A percentile compares a stretch with the other conserved stretches of the same genome.
Evolutionary conservation across 2,113 vertebrate genomes (phyloP).

Genomic region (Raja brachyura): DNA sequence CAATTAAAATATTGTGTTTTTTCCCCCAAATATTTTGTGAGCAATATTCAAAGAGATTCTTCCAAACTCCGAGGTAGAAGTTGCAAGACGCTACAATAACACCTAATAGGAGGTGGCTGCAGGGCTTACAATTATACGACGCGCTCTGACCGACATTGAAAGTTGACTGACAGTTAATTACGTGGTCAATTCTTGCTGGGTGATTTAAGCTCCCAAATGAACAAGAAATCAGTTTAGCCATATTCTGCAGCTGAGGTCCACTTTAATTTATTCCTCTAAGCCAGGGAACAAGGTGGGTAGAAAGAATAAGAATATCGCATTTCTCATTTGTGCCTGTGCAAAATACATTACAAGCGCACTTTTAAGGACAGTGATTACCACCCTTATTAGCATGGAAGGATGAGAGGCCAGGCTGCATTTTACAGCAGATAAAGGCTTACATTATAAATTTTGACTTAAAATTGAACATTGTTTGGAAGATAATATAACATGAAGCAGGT

Average conservation of each 20-base stretch:
- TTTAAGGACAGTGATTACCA: constrained; percentile 25
- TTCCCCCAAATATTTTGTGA: not conserved
- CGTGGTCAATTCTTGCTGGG: constrained; percentile 60
- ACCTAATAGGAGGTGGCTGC: constrained; percentile 44
- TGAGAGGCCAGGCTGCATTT: not conserved
- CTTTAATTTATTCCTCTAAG: constrained; percentile 89
- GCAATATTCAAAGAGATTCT: constrained; percentile 41
- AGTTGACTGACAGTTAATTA: constrained; percentile 76
- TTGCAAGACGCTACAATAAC: constrained; percentile 42
- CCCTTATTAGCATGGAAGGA: constrained; percentile 17
- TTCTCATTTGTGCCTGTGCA: constrained; percentile 52
- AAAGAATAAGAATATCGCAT: constrained; percentile 70
- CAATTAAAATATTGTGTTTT: not conserved
- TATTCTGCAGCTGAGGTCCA: constrained; percentile 71
- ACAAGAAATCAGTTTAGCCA: constrained; percentile 83
- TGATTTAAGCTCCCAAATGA: constrained; percentile 86
- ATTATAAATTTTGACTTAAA: constrained; percentile 27
- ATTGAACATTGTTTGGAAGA: not conserved
- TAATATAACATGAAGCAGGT: not conserved
- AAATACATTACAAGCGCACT: not conserved
- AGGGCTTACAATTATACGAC: constrained; percentile 61
- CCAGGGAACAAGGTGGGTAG: constrained; percentile 66
- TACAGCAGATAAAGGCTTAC: not conserved
- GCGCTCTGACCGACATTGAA: constrained; percentile 49
- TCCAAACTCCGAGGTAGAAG: constrained; percentile 53